phyloP scores from a whole-genome alignment of 2,888 invertebrate genomes.

The Pristionchus exspectatus region DNA sequence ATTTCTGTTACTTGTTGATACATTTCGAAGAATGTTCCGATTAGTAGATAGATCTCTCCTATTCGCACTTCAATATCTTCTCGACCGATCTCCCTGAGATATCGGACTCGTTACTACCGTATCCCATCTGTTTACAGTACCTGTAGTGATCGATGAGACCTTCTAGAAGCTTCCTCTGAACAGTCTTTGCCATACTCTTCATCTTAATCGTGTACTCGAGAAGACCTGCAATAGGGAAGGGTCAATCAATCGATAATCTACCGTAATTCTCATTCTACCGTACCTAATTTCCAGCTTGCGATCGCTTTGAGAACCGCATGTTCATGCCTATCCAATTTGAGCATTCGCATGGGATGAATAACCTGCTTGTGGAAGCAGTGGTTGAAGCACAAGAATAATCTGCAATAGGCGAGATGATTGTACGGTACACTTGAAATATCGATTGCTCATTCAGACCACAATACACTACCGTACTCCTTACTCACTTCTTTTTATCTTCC shows the following conservation, averaged over 20 bases:
- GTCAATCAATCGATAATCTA: slow-evolving; percentile 45
- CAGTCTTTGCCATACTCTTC: background rate
- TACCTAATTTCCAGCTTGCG: slow-evolving; percentile 68
- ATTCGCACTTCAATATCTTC: slow-evolving; percentile 18
- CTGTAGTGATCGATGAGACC: slow-evolving; percentile 36
- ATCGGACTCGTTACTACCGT: background rate
- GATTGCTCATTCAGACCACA: background rate
- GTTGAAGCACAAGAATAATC: slow-evolving; percentile 52
- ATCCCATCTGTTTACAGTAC: background rate
- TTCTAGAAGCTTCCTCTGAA: background rate
- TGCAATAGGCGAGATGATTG: background rate
- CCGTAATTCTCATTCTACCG: background rate
- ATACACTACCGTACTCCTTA: slow-evolving; percentile 16
- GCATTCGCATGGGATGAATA: slow-evolving; percentile 35
- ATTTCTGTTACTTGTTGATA: slow-evolving; percentile 41
- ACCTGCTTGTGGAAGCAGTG: slow-evolving; percentile 30
- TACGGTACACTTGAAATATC: background rate
- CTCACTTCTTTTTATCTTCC: slow-evolving; percentile 65
- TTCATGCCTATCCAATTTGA: slow-evolving; percentile 62
- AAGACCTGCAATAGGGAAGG: slow-evolving; percentile 5
- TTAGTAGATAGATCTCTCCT: slow-evolving; percentile 26
- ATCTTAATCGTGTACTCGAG: slow-evolving; percentile 46
- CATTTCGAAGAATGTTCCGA: slow-evolving; percentile 55
- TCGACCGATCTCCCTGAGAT: slow-evolving; percentile 8
- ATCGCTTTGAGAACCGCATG: slow-evolving; percentile 67